Base-by-base conservation (phyloP, 92 coral and sea anemone genomes). In the Phymanthus crucifer region DNA sequence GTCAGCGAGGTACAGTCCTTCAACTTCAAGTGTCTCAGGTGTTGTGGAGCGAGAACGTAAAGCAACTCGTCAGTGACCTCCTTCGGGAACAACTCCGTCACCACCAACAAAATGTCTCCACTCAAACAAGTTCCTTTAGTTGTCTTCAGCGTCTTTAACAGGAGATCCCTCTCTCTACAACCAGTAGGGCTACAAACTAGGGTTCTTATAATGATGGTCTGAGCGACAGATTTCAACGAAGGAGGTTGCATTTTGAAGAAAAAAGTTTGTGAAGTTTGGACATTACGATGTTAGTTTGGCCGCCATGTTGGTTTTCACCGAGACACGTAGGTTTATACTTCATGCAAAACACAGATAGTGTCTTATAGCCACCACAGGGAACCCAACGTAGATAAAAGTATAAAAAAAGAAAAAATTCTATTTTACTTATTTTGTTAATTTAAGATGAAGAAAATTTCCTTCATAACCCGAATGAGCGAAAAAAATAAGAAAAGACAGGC, bases 51-150 rank as follows among this genome's bases (percentile, higher is more conserved):
- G 6, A 93, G 76, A 24, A 83, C 76, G 43, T 54, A 24, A 36
- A 93, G 82, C 47, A 93, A 74, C 32, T 85, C 90, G 73, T 93
- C 94, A 6, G 92, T 87, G 12, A 93, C 85, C 76, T 90, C 88
- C 33, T 70, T 47, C 1, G 94, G 92, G 67, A 90, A 93, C 43
- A 82, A 73, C 33, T 80, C 85, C 35, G 84, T 58, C 32, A 93
- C 83, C 65, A 80, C 40, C 61, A 76, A 61, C 73, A 93, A 81
- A 31, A 93, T 83, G 38, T 89, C 94, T 67, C 83, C 90, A 50
- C 92, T 84, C 56, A 90, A 78, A 45, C 85, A 81, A 76, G 83
- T 90, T 70, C 84, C 89, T 26, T 87, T 84, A 11, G 64, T 61
- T 29, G 46, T 34, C 57, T 84, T 83, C 71, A 93, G 75, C 57